Conservation (phyloP, 1,140 invertebrate species). For the Tachypleus tridentatus region DNA sequence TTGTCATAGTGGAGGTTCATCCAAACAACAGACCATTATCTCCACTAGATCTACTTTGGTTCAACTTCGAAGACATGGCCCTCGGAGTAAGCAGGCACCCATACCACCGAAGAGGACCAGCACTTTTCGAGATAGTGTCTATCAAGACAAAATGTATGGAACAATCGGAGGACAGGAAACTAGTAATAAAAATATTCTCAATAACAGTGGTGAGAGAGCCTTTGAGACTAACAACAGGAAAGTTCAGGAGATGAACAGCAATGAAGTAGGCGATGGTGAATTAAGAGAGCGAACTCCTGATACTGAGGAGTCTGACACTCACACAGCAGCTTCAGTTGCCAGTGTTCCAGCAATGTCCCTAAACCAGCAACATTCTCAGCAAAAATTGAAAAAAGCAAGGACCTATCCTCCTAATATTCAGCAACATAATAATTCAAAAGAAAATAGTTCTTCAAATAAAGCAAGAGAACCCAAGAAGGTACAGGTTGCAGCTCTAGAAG, state of each 20-base stretch:
- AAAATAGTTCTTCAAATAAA: constrained; percentile 7
- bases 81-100: constrained; percentile 65
- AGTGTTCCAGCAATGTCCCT: constrained; percentile 15
- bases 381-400: constrained; percentile 41
- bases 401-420: constrained; percentile 37
- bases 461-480: constrained; percentile 37
- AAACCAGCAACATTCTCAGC: constrained; percentile 7
- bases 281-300: constrained; percentile 48
- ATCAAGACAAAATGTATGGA: constrained; percentile 19
- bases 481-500: constrained; percentile 76
- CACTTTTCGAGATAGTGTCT: constrained; percentile 40
- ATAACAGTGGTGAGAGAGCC: constrained; percentile 28
- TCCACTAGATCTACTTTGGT: constrained; percentile 45
- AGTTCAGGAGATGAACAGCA: constrained; percentile 18
- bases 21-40: constrained; percentile 21
- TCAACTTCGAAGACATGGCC: constrained; percentile 53
- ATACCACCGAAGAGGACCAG: constrained; percentile 87
- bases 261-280: constrained; percentile 42
- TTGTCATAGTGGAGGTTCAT: too few relatives aligned
- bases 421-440: constrained; percentile 13
- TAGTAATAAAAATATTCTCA: constrained; percentile 20
- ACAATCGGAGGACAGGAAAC: constrained; percentile 21
- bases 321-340: constrained; percentile 11
- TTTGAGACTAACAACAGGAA: constrained; percentile 35
- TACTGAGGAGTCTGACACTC: constrained; percentile 44